These are phyloP conservation scores for Sphyrna mokarran DNA, from an alignment of 2,113 vertebrate species.

Conservation along the genomic window DNA sequence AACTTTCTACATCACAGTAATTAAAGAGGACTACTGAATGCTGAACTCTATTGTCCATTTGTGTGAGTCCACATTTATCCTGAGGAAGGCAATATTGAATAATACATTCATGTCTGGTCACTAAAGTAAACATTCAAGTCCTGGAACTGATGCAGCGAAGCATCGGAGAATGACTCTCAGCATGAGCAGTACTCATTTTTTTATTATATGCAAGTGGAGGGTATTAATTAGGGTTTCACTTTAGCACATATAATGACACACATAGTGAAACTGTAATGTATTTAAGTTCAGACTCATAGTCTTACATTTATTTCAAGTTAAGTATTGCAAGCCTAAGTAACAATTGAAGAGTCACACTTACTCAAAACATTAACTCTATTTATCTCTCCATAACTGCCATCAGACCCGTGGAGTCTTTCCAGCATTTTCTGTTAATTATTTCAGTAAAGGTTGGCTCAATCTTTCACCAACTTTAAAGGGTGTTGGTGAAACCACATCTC, in stretches of 20 bases:
- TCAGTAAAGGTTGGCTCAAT: neutral
- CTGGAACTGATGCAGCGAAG: neutral
- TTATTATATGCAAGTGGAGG: neutral
- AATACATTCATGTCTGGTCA: neutral
- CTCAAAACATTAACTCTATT: too few relatives aligned
- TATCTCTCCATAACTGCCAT: too few relatives aligned
- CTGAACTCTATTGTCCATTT: neutral
- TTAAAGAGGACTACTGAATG: neutral
- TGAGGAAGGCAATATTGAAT: neutral
- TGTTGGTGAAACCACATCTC: too few relatives aligned
- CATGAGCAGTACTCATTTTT: neutral
- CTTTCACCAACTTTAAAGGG: neutral
- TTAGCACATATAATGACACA: neutral
- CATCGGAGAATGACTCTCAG: neutral
- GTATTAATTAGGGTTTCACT: neutral
- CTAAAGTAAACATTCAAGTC: neutral
- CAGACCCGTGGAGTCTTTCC: too few relatives aligned
- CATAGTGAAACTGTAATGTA: neutral
- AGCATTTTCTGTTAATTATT: too few relatives aligned
- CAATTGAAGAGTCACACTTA: neutral
- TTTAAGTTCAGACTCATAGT: neutral
- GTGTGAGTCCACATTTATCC: too few relatives aligned
- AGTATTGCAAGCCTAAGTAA: neutral
- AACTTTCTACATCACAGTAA: neutral
- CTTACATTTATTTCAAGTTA: too few relatives aligned